Conservation (phyloP, 1,140 invertebrate genomes). For the Ctenoplectra terminalis region DNA sequence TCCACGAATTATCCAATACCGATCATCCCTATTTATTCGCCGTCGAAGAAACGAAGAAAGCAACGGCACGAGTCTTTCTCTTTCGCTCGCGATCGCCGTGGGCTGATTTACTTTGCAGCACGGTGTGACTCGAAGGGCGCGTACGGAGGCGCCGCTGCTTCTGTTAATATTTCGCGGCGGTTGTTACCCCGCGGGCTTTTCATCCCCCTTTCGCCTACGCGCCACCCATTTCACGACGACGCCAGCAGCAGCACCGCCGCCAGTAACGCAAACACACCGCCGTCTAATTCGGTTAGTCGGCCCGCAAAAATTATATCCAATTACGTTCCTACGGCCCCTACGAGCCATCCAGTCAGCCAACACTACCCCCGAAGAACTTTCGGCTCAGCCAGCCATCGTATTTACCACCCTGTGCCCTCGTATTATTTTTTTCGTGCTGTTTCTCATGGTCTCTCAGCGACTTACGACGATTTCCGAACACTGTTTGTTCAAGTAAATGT, state of each 20-base stretch:
- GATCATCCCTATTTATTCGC: conserved; percentile 40
- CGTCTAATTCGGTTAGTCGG: conserved; percentile 74
- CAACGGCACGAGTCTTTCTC: conserved; percentile 19
- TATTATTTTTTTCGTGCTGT: conserved; percentile 31
- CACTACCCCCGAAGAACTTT: conserved; percentile 51
- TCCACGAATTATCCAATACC: conserved; percentile 49
- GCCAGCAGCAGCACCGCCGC: conserved; percentile 46
- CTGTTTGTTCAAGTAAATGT: no score
- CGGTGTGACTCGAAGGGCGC: conserved; percentile 61
- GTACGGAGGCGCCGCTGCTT: conserved; percentile 57
- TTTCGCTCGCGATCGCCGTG: conserved; percentile 59
- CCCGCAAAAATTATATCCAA: conserved; percentile 76
- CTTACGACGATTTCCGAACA: neutral
- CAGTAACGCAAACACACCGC: conserved; percentile 72
- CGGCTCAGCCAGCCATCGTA: conserved; percentile 34
- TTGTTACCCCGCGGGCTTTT: conserved; percentile 67
- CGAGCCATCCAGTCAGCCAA: conserved; percentile 48
- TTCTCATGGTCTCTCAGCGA: conserved; percentile 1
- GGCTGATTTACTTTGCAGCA: conserved; percentile 67
- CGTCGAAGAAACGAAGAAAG: neutral
- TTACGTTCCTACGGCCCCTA: conserved; percentile 63
- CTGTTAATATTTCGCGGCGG: conserved; percentile 72
- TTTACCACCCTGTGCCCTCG: conserved; percentile 49
- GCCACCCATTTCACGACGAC: conserved; percentile 42
- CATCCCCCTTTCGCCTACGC: conserved; percentile 42